These are phyloP conservation scores for Apeira syringaria DNA, from an alignment of 2,888 invertebrate species.

Conservation along the genomic window DNA sequence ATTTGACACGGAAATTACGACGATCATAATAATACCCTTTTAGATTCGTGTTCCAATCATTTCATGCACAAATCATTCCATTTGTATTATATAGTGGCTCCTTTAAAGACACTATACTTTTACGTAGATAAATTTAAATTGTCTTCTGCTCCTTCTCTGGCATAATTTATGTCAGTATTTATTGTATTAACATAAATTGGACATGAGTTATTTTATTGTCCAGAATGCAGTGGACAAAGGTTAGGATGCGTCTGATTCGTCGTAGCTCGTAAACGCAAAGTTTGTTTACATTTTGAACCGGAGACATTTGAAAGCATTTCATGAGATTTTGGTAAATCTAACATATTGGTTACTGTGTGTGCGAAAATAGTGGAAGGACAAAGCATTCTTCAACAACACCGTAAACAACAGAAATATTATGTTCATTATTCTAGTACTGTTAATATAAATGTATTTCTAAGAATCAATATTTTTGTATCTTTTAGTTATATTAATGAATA, in stretches of 20 bases:
- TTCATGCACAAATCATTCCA: slow-evolving; percentile 62
- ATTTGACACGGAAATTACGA: slow-evolving; percentile 22
- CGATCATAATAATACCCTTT: slow-evolving; percentile 21
- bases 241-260: slow-evolving; percentile 77
- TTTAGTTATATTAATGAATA: too few species aligned
- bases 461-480: too few species aligned
- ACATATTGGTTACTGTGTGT: too few species aligned
- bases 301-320: too few species aligned
- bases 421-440: too few species aligned
- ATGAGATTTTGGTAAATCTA: too few species aligned
- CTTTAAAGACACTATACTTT: slow-evolving; percentile 52
- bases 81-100: slow-evolving; percentile 46
- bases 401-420: too few species aligned
- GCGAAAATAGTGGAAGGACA: too few species aligned
- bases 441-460: too few species aligned
- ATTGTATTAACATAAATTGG: slow-evolving; percentile 84
- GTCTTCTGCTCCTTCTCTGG: slow-evolving; percentile 64
- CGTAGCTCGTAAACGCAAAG: slow-evolving; percentile 74
- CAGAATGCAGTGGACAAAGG: slow-evolving; percentile 72
- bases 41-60: slow-evolving; percentile 27
- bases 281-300: too few species aligned
- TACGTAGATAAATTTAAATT: slow-evolving; percentile 77
- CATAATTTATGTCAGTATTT: slow-evolving; percentile 81
- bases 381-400: too few species aligned
- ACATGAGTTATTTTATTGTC: slow-evolving; percentile 82